Evolutionary conservation across 2,113 vertebrate species (phyloP), one percentile per base, ranked within the genome.

Genomic region (Sceloporus undulatus): DNA sequence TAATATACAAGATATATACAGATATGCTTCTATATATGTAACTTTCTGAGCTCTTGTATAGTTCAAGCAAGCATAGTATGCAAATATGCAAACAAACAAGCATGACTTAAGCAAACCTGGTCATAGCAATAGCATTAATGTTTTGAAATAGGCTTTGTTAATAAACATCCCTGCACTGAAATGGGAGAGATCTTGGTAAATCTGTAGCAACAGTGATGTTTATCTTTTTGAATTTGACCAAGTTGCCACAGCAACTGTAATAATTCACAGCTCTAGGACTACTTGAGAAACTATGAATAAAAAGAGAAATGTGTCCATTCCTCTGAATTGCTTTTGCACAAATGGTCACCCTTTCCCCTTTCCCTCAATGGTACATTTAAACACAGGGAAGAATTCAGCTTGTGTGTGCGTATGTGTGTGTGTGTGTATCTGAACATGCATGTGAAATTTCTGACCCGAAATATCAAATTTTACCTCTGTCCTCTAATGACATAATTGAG

Each of bases 181-280:
- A 85, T 6, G 1, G 6, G 62, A 85, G 34, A 70, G 5, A 80
- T 6, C 70, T 66, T 0, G 0, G 48, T 84, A 79, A 4, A 79
- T 91, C 74, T 88, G 48, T 77, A 90, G 62, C 2, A 3, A 11
- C 13, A 82, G 19, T 38, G 71, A 73, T 76, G 89, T 93, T 84
- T 7, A 79, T 2, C 0, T 16, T 86, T 62, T n/a, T 0, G 0
- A 23, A 42, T 90, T 79, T 88, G 52, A 87, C 4, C 74, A 79
- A 90, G 6, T 10, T 81, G 40, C 89, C 84, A 84, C 82, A 4
- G 42, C 13, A 65, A 74, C 23, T 79, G 42, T 21, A 42, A 85
- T 89, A 93, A 91, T 89, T 85, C 88, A 23, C 91, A 90, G 3
- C 34, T 82, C 78, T 93, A 85, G 89, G 62, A 85, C 87, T 21